phyloP scores from a whole-genome alignment of 2,797 vertebrate genomes.

The Odontamblyopus rebecca region DNA sequence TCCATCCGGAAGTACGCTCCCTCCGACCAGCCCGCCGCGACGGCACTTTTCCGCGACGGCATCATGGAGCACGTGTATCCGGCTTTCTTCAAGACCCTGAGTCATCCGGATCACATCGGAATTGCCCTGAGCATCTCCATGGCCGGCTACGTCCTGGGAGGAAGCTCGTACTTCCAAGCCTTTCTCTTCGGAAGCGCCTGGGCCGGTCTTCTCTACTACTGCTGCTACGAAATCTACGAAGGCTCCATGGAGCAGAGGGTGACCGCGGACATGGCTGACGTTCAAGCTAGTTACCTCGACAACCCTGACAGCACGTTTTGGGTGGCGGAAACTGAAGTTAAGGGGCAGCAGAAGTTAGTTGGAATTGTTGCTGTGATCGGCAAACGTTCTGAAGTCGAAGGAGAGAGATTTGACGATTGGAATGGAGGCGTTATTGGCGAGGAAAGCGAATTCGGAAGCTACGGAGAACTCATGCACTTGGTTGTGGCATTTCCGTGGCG shows the following conservation, averaged over 20 bases:
- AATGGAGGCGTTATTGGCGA: constrained; percentile 42
- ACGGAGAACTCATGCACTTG: constrained; percentile 59
- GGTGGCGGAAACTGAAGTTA: constrained; percentile 67
- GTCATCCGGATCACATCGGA: constrained; percentile 75
- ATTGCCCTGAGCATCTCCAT: constrained; percentile 70
- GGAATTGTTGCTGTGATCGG: constrained; percentile 61
- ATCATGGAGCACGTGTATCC: constrained; percentile 74
- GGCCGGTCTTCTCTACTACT: constrained; percentile 71
- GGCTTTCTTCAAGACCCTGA: constrained; percentile 74
- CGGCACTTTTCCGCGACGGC: constrained; percentile 62
- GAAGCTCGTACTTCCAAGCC: constrained; percentile 73
- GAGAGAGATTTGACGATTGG: constrained; percentile 32
- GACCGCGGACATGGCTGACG: constrained; percentile 60
- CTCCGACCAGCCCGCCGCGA: constrained; percentile 58
- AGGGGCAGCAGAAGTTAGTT: constrained; percentile 56
- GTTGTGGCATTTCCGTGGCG: constrained; percentile 55
- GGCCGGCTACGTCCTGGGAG: constrained; percentile 74
- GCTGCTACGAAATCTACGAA: constrained; percentile 69
- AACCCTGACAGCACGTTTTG: constrained; percentile 68
- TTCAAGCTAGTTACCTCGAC: constrained; percentile 63
- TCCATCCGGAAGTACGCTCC: constrained; percentile 67
- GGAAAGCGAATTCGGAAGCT: constrained; percentile 24
- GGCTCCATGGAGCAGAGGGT: constrained; percentile 58
- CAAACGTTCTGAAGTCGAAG: constrained; percentile 26
- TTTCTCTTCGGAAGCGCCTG: constrained; percentile 67